Base-by-base conservation (phyloP, 2,797 vertebrate species). In the Enteromius anoplus region DNA sequence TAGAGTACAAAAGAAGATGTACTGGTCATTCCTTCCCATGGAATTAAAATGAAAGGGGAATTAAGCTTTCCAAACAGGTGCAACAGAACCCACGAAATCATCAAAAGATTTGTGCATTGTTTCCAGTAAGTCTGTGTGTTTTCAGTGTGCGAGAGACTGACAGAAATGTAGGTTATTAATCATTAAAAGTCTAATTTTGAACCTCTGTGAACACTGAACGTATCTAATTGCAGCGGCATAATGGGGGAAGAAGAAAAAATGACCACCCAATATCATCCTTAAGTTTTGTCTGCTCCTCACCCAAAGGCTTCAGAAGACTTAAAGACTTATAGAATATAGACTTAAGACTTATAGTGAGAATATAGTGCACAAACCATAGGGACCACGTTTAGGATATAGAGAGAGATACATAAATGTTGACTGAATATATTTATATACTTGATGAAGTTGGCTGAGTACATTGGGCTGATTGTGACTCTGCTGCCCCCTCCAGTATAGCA, bases 401-500 rank as follows among this genome's bases (percentile, higher is more conserved):
- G 26, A 26, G 26, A 26, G 26, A 26, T 26, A 26, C 26, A 26
- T 26, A 26, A 26, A 26, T 26, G 26, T 26, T 26, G 26, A 26
- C 26, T 7, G 26, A 64, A 64, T 64, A 8, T 53, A 21, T 60
- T 60, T 12, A 26, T 60, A 12, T 40, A n/a, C 19, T 37, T 68
- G 34, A 0, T 53, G 70, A 51, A 5, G 5, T 45, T 23, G 47
- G 15, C 49, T 9, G 51, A 81, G 51, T 32, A 51, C 21, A 58
- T 45, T 17, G 26, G 6, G 26, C 72, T 81, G 71, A 5, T 53
- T 23, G 72, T 49, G 40, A 73, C 81, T 81, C 55, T 84, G 76
- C 84, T 88, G 87, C 89, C 86, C 80, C 86, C 88, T 82, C 66
- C 37, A 73, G 89, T 68, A 42, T 71, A 53, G 19, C 82, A 3